Evolutionary conservation across 2,113 vertebrate genomes (phyloP).

Genomic region (Actenoides lindsayi): DNA sequence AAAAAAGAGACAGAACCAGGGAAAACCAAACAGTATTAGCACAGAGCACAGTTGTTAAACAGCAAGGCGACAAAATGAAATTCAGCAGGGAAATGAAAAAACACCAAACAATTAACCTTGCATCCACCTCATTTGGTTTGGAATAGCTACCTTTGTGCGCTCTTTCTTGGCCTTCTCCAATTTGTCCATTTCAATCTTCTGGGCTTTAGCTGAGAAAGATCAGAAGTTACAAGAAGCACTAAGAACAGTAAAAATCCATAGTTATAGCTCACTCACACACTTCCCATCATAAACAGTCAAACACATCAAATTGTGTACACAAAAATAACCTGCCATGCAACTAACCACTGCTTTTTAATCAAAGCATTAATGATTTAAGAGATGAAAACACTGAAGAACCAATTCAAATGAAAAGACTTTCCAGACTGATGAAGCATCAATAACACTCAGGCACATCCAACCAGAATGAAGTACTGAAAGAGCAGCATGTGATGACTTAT

Average conservation of each 20-base stretch:
- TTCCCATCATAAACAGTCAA: neutral
- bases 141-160: conserved; percentile 87
- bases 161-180: conserved; percentile 98
- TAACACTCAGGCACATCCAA: conserved; percentile 36
- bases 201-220: conserved; percentile 88
- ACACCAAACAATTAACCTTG: neutral
- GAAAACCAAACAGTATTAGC: too few relatives aligned
- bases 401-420: conserved; percentile 34
- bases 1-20: neutral
- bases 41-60: neutral
- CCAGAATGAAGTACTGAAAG: neutral
- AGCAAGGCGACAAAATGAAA: neutral
- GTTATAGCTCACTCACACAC: neutral
- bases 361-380: neutral
- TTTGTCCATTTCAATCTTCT: conserved; percentile 99
- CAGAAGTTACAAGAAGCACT: neutral
- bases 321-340: neutral
- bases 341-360: neutral
- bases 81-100: neutral
- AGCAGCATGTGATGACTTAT: conserved; percentile 36
- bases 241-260: neutral
- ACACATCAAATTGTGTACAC: neutral
- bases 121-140: neutral
- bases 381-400: neutral
- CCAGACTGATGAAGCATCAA: conserved; percentile 33